These are phyloP conservation scores for Venusia cambrica DNA, from an alignment of 2,888 invertebrate species.

Conservation along the genomic window DNA sequence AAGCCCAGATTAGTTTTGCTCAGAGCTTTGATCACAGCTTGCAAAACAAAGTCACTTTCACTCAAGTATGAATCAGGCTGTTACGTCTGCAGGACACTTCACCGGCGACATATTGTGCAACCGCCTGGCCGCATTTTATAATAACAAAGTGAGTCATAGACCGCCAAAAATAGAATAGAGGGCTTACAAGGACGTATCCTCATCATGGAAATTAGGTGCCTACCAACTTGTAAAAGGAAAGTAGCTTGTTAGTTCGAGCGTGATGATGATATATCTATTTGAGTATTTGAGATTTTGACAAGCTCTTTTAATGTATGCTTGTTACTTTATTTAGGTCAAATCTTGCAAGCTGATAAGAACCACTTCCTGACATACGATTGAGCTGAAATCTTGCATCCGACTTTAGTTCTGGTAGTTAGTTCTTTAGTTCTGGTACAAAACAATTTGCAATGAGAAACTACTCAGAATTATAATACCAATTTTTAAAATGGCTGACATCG, in stretches of 20 bases:
- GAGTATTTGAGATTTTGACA: too few species aligned
- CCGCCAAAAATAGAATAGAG: constrained; percentile 17
- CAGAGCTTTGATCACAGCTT: constrained; percentile 14
- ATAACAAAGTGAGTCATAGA: constrained; percentile 49
- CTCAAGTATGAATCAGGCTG: constrained; percentile 61
- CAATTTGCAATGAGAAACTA: too few species aligned
- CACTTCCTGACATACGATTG: too few species aligned
- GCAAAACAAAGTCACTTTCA: constrained; percentile 66
- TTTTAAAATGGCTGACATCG: too few species aligned
- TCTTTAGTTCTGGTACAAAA: too few species aligned
- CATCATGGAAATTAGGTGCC: too few species aligned
- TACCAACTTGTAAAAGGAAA: constrained; percentile 8
- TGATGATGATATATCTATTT: constrained; percentile 12
- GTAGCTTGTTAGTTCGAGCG: constrained; percentile 7
- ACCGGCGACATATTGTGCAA: constrained; percentile 62
- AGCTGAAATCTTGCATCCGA: too few species aligned
- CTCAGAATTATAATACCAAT: too few species aligned
- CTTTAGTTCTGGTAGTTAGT: too few species aligned
- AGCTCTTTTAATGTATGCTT: too few species aligned
- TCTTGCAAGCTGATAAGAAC: too few species aligned
- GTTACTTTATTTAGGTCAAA: too few species aligned
- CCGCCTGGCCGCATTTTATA: constrained; percentile 48
- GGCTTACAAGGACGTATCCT: constrained; percentile 1
- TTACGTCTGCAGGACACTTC: constrained; percentile 65
- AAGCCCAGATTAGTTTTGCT: constrained; percentile 7